phyloP scores from a whole-genome alignment of 2,797 vertebrate species.

The Girardinus metallicus region DNA sequence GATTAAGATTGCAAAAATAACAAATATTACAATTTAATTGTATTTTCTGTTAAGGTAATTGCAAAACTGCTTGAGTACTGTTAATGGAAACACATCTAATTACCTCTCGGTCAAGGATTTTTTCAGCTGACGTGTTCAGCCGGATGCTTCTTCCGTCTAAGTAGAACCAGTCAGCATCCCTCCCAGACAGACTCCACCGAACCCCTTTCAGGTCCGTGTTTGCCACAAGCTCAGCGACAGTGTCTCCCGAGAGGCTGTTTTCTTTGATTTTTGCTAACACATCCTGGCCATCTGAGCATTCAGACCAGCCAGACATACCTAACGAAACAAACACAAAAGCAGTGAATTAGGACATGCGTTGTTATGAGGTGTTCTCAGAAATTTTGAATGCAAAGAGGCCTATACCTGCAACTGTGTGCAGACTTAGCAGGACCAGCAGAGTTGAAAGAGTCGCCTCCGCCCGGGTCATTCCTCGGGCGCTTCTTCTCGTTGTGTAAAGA shows the following conservation, averaged over 20 bases:
- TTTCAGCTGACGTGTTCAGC: slow-evolving; percentile 79
- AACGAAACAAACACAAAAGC: slow-evolving; percentile 5
- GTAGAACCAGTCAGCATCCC: slow-evolving; percentile 86
- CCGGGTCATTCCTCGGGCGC: slow-evolving; percentile 61
- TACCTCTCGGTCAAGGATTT: slow-evolving; percentile 84
- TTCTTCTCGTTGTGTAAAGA: slow-evolving; percentile 30
- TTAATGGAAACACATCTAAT: not conserved
- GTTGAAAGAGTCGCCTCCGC: slow-evolving; percentile 35
- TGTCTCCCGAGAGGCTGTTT: slow-evolving; percentile 84
- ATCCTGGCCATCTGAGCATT: slow-evolving; percentile 83
- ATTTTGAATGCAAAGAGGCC: not conserved
- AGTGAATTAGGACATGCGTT: not conserved
- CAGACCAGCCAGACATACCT: slow-evolving; percentile 77
- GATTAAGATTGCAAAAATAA: not conserved
- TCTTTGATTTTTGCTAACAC: slow-evolving; percentile 81
- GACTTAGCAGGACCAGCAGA: slow-evolving; percentile 58
- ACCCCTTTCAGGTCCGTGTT: slow-evolving; percentile 67
- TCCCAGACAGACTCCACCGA: slow-evolving; percentile 79
- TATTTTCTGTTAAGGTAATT: not conserved
- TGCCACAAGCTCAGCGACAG: slow-evolving; percentile 77
- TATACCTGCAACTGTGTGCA: slow-evolving; percentile 63
- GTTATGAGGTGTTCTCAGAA: not conserved
- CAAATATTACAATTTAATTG: not conserved
- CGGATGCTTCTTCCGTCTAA: slow-evolving; percentile 81
- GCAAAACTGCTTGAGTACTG: not conserved